A percentile compares a stretch with the other conserved stretches of the same genome.
These are phyloP conservation scores for Perizoma flavofasciatum DNA, from an alignment of 2,888 invertebrate species.

Conservation along the genomic window DNA sequence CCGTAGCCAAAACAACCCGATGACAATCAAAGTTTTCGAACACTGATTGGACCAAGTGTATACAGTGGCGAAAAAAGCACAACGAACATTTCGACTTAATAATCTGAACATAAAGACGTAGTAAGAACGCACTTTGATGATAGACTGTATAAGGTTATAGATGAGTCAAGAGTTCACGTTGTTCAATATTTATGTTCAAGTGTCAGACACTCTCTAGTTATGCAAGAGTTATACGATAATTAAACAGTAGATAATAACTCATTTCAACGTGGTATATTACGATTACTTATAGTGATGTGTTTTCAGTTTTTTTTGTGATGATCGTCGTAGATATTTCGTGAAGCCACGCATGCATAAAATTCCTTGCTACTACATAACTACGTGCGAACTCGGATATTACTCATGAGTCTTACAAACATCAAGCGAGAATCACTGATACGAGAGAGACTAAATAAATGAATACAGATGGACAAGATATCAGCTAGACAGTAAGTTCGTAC, in stretches of 20 bases:
- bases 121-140: conserved; percentile 4
- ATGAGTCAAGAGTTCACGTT: conserved; percentile 21
- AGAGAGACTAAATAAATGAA: not conserved
- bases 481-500: too few species aligned
- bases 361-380: conserved; percentile 1
- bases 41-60: conserved; percentile 39
- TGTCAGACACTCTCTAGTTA: conserved; percentile 13
- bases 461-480: too few species aligned
- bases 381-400: not conserved
- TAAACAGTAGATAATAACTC: conserved; percentile 1
- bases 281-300: too few species aligned
- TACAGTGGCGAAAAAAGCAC: conserved; percentile 1
- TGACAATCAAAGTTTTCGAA: conserved; percentile 48
- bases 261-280: not conserved
- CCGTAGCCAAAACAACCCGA: conserved; percentile 63
- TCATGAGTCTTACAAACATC: not conserved
- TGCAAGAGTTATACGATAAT: conserved; percentile 6
- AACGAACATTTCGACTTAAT: conserved; percentile 1
- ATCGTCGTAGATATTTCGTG: not conserved
- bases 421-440: conserved; percentile 1
- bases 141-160: conserved; percentile 25
- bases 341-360: conserved; percentile 9
- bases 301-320: conserved; percentile 1
- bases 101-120: conserved; percentile 3
- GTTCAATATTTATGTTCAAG: conserved; percentile 18